Percentiles rank a stretch among this genome's conserved stretches.
Conservation (phyloP, 1,140 invertebrate species). For the Chymomyza costata region DNA sequence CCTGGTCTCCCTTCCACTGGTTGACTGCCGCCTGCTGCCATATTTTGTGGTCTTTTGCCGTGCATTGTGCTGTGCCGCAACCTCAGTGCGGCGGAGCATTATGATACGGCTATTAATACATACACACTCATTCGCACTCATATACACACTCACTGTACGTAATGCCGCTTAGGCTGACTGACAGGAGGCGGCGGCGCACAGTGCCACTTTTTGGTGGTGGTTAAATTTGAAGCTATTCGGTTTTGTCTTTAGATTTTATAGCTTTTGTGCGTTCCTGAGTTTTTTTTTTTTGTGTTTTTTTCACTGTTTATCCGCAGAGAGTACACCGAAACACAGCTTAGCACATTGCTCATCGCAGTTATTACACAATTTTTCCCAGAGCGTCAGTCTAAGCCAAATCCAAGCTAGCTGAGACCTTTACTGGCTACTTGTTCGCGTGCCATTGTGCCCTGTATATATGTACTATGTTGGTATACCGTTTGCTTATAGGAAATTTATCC, state of each 20-base stretch:
- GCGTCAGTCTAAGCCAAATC: slow-evolving; percentile 37
- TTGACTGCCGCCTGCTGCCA: slow-evolving; percentile 36
- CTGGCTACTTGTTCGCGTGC: slow-evolving; percentile 55
- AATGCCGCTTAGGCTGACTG: too few species aligned
- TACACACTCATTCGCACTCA: slow-evolving; percentile 17
- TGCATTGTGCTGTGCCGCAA: slow-evolving; percentile 40
- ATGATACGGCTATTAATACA: slow-evolving; percentile 56
- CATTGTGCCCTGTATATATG: too few species aligned
- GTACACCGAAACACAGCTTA: slow-evolving; percentile 56
- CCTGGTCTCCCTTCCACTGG: slow-evolving; percentile 4
- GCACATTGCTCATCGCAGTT: slow-evolving; percentile 69
- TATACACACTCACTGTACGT: slow-evolving; percentile 2
- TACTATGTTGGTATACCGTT: slow-evolving; percentile 24
- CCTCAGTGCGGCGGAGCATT: slow-evolving; percentile 47
- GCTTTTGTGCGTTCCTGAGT: slow-evolving; percentile 66
- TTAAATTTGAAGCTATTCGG: slow-evolving; percentile 61
- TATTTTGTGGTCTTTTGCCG: slow-evolving; percentile 68
- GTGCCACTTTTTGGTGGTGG: slow-evolving; percentile 60
- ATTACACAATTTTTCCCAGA: slow-evolving; percentile 69
- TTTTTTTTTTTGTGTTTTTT: too few species aligned
- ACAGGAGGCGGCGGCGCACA: too few species aligned
- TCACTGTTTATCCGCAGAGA: too few species aligned
- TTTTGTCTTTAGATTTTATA: slow-evolving; percentile 71
- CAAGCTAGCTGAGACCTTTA: too few species aligned
- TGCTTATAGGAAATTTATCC: slow-evolving; percentile 71